These are phyloP conservation scores for Synchiropus splendidus DNA, from an alignment of 2,113 vertebrate species.

Conservation along the genomic window DNA sequence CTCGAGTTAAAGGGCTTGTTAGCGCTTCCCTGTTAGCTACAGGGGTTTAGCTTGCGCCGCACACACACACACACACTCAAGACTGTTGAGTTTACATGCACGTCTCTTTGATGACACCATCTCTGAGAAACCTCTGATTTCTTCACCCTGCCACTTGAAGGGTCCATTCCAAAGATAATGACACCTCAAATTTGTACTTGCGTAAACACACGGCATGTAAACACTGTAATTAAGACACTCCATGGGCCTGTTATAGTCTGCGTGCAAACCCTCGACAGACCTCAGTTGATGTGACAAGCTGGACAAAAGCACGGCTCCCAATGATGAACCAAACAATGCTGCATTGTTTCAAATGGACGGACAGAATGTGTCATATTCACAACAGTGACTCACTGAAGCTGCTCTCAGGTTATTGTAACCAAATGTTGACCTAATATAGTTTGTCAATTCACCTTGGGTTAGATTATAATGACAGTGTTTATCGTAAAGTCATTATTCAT, in stretches of 20 bases:
- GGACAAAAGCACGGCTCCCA: slow-evolving; percentile 35
- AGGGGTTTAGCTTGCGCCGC: too few species aligned
- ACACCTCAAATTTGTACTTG: too few species aligned
- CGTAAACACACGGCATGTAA: neutral
- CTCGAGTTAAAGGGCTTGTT: too few species aligned
- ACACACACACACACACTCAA: too few species aligned
- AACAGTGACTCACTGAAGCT: slow-evolving; percentile 36
- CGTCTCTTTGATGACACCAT: too few species aligned
- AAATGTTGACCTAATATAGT: slow-evolving; percentile 30
- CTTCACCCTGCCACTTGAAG: too few species aligned
- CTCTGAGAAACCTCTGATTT: too few species aligned
- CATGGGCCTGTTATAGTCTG: neutral
- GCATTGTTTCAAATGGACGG: slow-evolving; percentile 61
- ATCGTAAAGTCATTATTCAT: too few species aligned
- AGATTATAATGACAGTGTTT: slow-evolving; percentile 9
- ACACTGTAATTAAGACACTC: neutral
- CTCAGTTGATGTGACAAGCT: slow-evolving; percentile 43
- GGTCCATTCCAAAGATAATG: too few species aligned
- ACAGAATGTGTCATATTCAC: slow-evolving; percentile 42
- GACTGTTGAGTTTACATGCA: too few species aligned
- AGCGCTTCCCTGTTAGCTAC: too few species aligned
- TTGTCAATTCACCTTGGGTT: slow-evolving; percentile 7
- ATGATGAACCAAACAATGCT: slow-evolving; percentile 51
- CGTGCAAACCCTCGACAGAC: slow-evolving; percentile 7
- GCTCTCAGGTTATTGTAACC: slow-evolving; percentile 19